Evolutionary conservation across 2,888 invertebrate species (phyloP).

Genomic region (Melinopterus prodromus): DNA sequence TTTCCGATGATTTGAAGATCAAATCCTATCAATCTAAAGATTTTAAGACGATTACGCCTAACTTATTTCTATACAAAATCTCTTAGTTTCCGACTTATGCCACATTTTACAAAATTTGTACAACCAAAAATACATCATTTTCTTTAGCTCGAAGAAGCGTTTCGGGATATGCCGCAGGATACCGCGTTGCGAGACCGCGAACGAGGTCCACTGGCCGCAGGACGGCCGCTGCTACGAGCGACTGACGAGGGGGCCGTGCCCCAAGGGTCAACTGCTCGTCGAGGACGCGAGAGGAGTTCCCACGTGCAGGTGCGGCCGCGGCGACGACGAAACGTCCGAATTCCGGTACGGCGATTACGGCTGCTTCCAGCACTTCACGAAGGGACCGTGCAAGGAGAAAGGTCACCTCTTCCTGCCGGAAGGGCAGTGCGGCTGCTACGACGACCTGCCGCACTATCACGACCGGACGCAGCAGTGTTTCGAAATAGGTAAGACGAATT

Average conservation of each 20-base stretch:
- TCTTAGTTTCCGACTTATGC: neutral
- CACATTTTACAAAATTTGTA: conserved; percentile 9
- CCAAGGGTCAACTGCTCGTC: conserved; percentile 74
- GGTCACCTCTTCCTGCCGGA: conserved; percentile 83
- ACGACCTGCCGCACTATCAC: conserved; percentile 78
- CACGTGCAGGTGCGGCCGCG: conserved; percentile 65
- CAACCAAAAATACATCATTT: conserved; percentile 13
- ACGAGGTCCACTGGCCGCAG: conserved; percentile 79
- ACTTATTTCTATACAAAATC: too few relatives aligned
- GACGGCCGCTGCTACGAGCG: conserved; percentile 78
- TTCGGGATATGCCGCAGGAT: conserved; percentile 78
- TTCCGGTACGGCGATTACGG: conserved; percentile 63
- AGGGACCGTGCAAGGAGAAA: conserved; percentile 78
- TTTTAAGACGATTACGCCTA: too few relatives aligned
- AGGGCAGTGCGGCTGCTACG: conserved; percentile 76
- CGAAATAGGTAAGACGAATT: conserved; percentile 70
- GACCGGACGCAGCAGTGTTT: conserved; percentile 74
- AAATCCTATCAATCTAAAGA: too few relatives aligned
- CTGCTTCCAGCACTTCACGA: conserved; percentile 82
- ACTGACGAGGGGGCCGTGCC: conserved; percentile 78
- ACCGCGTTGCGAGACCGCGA: conserved; percentile 69
- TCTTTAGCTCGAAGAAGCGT: conserved; percentile 44
- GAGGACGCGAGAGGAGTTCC: conserved; percentile 69
- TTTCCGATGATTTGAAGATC: too few relatives aligned
- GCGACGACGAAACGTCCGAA: conserved; percentile 60